These are phyloP conservation scores for Idaea aversata DNA, from an alignment of 2,888 invertebrate species.

Conservation along the genomic window DNA sequence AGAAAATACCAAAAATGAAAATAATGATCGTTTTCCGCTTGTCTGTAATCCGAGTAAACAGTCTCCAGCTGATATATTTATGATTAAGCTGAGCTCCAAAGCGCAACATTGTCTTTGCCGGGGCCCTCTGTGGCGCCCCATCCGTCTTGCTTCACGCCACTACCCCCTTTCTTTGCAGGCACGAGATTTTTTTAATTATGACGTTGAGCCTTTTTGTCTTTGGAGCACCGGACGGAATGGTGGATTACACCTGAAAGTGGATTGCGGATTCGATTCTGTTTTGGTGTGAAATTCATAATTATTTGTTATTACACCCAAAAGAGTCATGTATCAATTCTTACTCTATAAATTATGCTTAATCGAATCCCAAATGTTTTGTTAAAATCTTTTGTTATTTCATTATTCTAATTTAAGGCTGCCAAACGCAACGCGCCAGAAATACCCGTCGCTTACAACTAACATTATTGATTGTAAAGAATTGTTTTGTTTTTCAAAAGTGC, in stretches of 20 bases:
- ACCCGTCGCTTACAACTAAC: too few relatives aligned
- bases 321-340: too few relatives aligned
- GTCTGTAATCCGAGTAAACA: constrained; percentile 9
- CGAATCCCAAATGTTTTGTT: too few relatives aligned
- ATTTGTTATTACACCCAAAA: background rate
- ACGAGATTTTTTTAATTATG: constrained; percentile 81
- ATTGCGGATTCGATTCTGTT: constrained; percentile 40
- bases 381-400: too few relatives aligned
- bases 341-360: too few relatives aligned
- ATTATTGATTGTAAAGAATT: too few relatives aligned
- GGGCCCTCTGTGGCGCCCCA: constrained; percentile 71
- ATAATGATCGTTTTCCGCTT: background rate
- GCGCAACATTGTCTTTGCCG: constrained; percentile 74
- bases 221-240: constrained; percentile 37
- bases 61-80: constrained; percentile 77
- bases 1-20: background rate
- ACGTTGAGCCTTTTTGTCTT: constrained; percentile 78
- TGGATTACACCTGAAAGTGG: constrained; percentile 25
- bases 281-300: background rate
- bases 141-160: constrained; percentile 75
- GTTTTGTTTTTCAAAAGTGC: too few relatives aligned
- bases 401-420: too few relatives aligned
- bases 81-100: constrained; percentile 76
- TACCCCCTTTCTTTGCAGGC: constrained; percentile 77
- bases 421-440: too few relatives aligned